Evolutionary conservation across 2,888 invertebrate genomes (phyloP).

Genomic region (Ophion costatus): DNA sequence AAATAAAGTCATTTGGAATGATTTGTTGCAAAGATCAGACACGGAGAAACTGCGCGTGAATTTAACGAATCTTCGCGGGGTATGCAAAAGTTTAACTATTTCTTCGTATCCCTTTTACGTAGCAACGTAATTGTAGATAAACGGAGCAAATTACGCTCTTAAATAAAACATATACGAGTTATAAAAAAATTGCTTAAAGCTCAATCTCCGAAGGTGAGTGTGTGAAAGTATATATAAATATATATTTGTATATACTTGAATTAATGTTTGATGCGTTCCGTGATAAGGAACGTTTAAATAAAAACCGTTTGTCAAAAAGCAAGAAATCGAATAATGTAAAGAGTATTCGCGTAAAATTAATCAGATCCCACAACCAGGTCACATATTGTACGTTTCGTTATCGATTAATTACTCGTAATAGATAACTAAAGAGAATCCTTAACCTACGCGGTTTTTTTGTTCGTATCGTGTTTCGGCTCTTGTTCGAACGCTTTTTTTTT

Average conservation of each 20-base stretch:
- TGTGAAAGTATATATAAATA: neutral
- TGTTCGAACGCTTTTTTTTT: slow-evolving; percentile 30
- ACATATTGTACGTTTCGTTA: slow-evolving; percentile 64
- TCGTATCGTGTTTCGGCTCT: slow-evolving; percentile 5
- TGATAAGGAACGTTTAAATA: slow-evolving; percentile 53
- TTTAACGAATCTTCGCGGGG: neutral
- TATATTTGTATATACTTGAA: slow-evolving; percentile 29
- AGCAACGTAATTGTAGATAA: slow-evolving; percentile 34
- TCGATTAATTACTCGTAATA: slow-evolving; percentile 45
- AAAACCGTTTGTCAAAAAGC: slow-evolving; percentile 50
- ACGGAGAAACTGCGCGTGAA: slow-evolving; percentile 31
- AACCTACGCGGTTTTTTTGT: slow-evolving; percentile 49
- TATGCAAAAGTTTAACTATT: slow-evolving; percentile 10
- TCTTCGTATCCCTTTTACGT: slow-evolving; percentile 28
- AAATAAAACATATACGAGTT: slow-evolving; percentile 23
- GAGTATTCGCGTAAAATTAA: slow-evolving; percentile 64
- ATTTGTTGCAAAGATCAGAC: slow-evolving; percentile 32
- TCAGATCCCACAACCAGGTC: slow-evolving; percentile 76
- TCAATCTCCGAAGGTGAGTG: slow-evolving; percentile 39
- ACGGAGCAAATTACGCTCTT: slow-evolving; percentile 36
- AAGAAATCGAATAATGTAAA: slow-evolving; percentile 27
- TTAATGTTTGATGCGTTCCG: slow-evolving; percentile 51
- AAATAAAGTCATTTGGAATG: slow-evolving; percentile 45
- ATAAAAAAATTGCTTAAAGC: slow-evolving; percentile 56
- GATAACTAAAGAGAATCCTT: slow-evolving; percentile 50